Conservation (phyloP, 2,888 invertebrate genomes). For the Parasteatoda lunata region DNA sequence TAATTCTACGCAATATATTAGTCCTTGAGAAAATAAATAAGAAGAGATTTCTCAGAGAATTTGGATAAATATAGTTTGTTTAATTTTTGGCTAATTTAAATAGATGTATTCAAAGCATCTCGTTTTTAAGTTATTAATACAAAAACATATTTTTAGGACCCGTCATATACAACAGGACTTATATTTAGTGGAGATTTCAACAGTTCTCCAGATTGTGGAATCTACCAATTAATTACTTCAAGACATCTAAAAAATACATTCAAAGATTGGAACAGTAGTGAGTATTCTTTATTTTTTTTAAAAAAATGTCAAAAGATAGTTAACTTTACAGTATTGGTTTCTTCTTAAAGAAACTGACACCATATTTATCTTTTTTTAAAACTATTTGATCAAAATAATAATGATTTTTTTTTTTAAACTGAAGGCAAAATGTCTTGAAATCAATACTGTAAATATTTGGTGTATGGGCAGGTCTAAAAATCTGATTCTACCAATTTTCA, state of each 20-base stretch:
- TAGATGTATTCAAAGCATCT: no score
- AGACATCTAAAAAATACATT: slow-evolving; percentile 80
- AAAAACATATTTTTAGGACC: slow-evolving; percentile 72
- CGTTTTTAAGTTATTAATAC: no score
- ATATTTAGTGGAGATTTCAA: slow-evolving; percentile 95
- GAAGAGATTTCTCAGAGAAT: no score
- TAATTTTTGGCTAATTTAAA: no score
- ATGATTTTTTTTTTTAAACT: no score
- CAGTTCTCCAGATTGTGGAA: slow-evolving; percentile 87
- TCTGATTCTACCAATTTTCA: neutral
- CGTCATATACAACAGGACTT: slow-evolving; percentile 78
- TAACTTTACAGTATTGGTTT: neutral
- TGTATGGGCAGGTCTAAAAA: neutral
- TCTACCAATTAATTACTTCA: slow-evolving; percentile 85
- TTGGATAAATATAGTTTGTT: no score
- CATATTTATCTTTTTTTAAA: no score
- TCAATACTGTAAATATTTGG: neutral
- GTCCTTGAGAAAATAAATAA: no score
- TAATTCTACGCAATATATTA: no score
- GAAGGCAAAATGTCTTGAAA: neutral
- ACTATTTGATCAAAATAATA: no score
- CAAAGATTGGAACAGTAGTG: slow-evolving; percentile 87
- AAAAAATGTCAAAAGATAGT: no score
- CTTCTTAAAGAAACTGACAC: neutral
- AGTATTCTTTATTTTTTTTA: slow-evolving; percentile 73